Evolutionary conservation across 1,140 invertebrate genomes (phyloP), one percentile per base, ranked within the genome.

Genomic region (Drosophila parvula): DNA sequence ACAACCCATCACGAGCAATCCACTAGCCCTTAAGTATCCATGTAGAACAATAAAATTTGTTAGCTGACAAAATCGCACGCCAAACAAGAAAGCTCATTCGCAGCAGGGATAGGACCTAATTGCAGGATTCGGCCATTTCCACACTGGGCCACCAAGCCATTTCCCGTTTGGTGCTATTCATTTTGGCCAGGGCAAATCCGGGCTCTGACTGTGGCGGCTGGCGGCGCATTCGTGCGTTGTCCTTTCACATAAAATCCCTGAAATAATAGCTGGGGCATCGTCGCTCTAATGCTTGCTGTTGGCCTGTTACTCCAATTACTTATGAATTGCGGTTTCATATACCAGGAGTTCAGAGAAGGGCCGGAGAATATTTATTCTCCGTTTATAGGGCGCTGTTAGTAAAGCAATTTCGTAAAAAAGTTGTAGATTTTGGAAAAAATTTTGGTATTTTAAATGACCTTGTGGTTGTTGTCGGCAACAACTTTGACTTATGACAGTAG

Each of bases 181-280:
- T 78, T 89, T 89, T 78, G 56, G 36, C 47, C 22, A 3, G 48
- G 53, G 47, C 59, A 89, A 88, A 80, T 68, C 79, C 84, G 34
- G 27, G 67, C 34, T 34, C 30, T 41, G 58, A 40, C 50, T 51
- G 10, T 43, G 59, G 51, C 56, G 67, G 50, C 59, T 74, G 78
- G 50, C 60, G 65, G 77, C 50, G 63, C 71, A 88, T 60, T 47
- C 82, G 70, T 73, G 70, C 76, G 83, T 78, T 80, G 80, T 78
- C 78, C 84, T 74, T 81, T 89, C 78, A 68, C 74, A 83, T 82
- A 69, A 89, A 89, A 81, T 89, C 84, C 84, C 82, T 75, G 84
- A 89, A 89, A 89, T 89, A 89, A 89, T 89, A 89, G 84, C 84
- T 65, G 67, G 84, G 1, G 22, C 22, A 22, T 22, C 22, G 22